phyloP scores from a whole-genome alignment of 30 jellyfish, hydroid and myxozoan species.

The Hydractinia symbiolongicarpus region DNA sequence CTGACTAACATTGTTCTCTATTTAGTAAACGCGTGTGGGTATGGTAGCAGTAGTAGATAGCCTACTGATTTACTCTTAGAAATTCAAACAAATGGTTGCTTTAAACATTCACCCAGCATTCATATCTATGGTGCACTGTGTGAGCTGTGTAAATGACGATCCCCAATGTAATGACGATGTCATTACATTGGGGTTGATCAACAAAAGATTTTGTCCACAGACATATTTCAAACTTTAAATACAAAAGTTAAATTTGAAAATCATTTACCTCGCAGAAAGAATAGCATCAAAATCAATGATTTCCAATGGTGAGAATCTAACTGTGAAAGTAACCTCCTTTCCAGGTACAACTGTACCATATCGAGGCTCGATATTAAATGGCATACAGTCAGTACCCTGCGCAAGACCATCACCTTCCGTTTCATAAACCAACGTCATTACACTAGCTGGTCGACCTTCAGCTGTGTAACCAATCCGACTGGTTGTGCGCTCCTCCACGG shows the following conservation, averaged over 20 bases:
- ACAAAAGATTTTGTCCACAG: too few species aligned
- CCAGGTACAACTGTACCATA: constrained; percentile 50
- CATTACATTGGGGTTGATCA: too few species aligned
- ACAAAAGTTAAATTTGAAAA: neutral
- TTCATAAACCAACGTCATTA: constrained; percentile 71
- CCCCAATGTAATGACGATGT: too few species aligned
- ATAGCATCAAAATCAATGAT: constrained; percentile 56
- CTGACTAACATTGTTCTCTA: too few species aligned
- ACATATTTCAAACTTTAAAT: too few species aligned
- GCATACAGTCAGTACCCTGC: constrained; percentile 38
- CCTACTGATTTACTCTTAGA: too few species aligned
- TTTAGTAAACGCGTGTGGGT: too few species aligned
- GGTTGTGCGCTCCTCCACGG: constrained; percentile 27
- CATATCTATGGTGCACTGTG: too few species aligned
- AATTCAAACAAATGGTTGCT: too few species aligned
- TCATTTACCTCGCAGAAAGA: constrained; percentile 54
- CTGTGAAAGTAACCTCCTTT: constrained; percentile 75
- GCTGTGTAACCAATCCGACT: constrained; percentile 50
- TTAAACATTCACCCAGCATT: too few species aligned
- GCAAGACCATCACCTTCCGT: constrained; percentile 35
- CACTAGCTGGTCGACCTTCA: constrained; percentile 91
- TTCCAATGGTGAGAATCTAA: constrained; percentile 85
- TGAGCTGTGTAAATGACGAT: too few species aligned
- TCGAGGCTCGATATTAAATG: constrained; percentile 71
- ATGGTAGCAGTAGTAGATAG: too few species aligned